Evolutionary conservation across 1,140 invertebrate species (phyloP).

Genomic region (Meloidogyne floridensis): DNA sequence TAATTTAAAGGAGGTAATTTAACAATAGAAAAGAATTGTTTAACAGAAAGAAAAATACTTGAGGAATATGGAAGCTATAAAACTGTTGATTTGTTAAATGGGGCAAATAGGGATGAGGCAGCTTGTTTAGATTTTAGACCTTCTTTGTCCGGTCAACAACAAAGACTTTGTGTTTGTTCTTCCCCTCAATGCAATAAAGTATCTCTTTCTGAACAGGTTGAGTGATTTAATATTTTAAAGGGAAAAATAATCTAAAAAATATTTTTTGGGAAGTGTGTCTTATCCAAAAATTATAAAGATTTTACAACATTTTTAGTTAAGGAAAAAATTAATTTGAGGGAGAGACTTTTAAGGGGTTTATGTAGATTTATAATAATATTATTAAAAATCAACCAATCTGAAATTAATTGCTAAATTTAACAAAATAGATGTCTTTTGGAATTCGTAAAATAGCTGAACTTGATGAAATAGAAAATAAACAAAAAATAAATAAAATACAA

Average conservation of each 20-base stretch:
- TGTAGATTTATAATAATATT: no score
- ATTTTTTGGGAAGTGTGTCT: neutral
- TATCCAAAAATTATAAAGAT: no score
- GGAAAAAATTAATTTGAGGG: no score
- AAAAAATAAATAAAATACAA: neutral
- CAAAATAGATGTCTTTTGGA: neutral
- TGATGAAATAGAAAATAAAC: constrained; percentile 6
- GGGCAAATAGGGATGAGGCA: constrained; percentile 22
- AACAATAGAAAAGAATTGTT: constrained; percentile 56
- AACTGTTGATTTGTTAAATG: constrained; percentile 31
- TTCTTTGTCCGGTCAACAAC: neutral
- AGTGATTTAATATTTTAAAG: no score
- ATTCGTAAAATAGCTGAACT: neutral
- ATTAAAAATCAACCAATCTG: neutral
- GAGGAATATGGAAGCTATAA: constrained; percentile 41
- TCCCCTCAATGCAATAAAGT: constrained; percentile 45
- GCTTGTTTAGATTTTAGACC: constrained; percentile 16
- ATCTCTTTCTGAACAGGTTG: constrained; percentile 43
- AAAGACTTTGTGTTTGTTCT: constrained; percentile 50
- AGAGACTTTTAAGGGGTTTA: no score
- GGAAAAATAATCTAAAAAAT: neutral
- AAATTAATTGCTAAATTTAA: no score
- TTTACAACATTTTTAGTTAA: no score
- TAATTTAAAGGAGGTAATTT: constrained; percentile 40
- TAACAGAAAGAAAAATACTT: constrained; percentile 39